phyloP scores from a whole-genome alignment of 2,888 invertebrate species.

The Herminia tarsipennalis region DNA sequence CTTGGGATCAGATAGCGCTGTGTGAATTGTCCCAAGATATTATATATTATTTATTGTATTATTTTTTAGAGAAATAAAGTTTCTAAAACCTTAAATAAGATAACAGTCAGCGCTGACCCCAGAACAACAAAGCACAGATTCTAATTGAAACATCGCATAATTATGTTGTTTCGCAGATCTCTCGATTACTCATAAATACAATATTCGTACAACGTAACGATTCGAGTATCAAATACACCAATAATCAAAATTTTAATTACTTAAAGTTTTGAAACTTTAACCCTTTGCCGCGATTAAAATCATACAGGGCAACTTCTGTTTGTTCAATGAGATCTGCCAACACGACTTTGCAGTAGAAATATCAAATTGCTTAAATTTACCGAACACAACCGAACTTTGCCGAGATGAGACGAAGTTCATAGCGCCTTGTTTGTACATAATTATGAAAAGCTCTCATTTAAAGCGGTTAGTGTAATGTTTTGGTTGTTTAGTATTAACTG shows the following conservation, averaged over 20 bases:
- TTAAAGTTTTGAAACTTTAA: conserved; percentile 16
- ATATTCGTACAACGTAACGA: neutral
- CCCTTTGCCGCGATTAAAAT: conserved; percentile 24
- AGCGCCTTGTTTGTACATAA: conserved; percentile 23
- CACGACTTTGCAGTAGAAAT: conserved; percentile 20
- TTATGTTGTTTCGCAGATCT: too few relatives aligned
- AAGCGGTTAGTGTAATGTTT: conserved; percentile 11
- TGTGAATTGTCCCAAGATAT: too few relatives aligned
- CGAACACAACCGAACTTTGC: conserved; percentile 22
- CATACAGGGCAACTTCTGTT: conserved; percentile 31
- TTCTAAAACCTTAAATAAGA: too few relatives aligned
- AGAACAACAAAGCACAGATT: too few relatives aligned
- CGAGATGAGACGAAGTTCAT: conserved; percentile 25
- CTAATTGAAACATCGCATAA: too few relatives aligned
- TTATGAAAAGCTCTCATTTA: conserved; percentile 25
- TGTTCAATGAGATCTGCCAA: conserved; percentile 24
- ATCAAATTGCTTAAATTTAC: conserved; percentile 33
- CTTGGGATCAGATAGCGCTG: too few relatives aligned
- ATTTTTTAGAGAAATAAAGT: too few relatives aligned
- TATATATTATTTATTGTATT: too few relatives aligned
- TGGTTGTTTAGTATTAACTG: conserved; percentile 11
- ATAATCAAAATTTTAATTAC: conserved; percentile 30
- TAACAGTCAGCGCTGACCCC: too few relatives aligned
- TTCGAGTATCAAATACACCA: conserved; percentile 17
- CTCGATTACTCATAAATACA: too few relatives aligned